Evolutionary conservation across 2,888 invertebrate genomes (phyloP), one percentile per base, ranked within the genome.

Genomic region (Dicycla oo): DNA sequence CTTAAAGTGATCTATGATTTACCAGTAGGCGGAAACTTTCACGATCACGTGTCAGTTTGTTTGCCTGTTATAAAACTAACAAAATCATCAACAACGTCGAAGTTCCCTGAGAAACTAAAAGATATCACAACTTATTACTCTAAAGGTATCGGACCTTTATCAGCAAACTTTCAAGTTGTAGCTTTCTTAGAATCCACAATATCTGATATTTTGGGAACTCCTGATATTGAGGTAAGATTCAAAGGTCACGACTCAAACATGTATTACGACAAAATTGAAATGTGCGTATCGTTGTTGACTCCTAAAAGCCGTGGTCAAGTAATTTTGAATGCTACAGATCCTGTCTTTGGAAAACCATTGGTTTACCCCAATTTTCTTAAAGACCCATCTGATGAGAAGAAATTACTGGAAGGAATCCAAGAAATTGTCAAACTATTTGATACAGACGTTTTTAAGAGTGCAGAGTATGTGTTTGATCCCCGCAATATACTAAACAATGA

Each of bases 281-380:
- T 96, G 84, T 96, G 96, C 72, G 80, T 94, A 53, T 92, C 95
- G 3, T 83, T 96, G n/a, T 75, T 96, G 57, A 95, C 95, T 7
- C 96, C 96, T 10, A 93, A 91, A 86, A 96, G 96, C 78, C 90
- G 95, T 43, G 96, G 96, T 6, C 94, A 94, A 84, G 84, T 96
- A 6, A 86, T 96, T 20, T 75, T 96, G 54, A 95, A 96, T 68
- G 93, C 94, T 23, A 90, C 93, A 20, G 91, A 95, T 81, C 92
- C 94, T 23, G 40, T 92, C 1, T 92, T 91, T 82, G 96, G 95
- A 13, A 91, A 92, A 73, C 96, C 96, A 3, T 86, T 96, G 30
- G 91, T 96, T 66, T 96, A 96, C 81, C 95, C 96, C 0, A 95
- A 95, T 81, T 96, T 93, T 84, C 87, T 96, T 0, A 95, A 95